Conservation (phyloP, 2,888 invertebrate species). For the Himalopsyche anomala region DNA sequence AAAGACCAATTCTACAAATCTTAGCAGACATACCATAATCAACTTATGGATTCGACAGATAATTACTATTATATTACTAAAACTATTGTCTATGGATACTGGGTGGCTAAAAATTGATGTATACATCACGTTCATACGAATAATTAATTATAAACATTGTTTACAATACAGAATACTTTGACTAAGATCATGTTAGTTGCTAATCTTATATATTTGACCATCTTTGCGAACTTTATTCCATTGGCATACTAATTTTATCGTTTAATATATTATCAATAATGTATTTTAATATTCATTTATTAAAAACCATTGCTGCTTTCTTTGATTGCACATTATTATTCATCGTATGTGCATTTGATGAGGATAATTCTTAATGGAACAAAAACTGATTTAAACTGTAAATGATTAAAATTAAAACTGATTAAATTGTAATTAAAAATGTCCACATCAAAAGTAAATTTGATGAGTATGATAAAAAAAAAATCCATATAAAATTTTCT, state of each 20-base stretch:
- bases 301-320: slow-evolving; percentile 16
- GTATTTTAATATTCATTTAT: not conserved
- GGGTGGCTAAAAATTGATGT: slow-evolving; percentile 18
- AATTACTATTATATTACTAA: not conserved
- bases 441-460: no score
- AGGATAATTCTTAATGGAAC: not conserved
- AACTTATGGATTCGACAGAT: no score
- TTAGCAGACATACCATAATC: no score
- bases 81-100: slow-evolving; percentile 26
- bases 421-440: not conserved
- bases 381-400: not conserved
- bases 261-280: not conserved
- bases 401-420: not conserved
- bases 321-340: slow-evolving; percentile 33
- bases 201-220: slow-evolving; percentile 25
- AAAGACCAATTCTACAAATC: no score
- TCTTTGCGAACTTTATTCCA: slow-evolving; percentile 29
- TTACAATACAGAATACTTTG: slow-evolving; percentile 20
- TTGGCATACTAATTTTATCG: slow-evolving; percentile 27
- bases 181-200: slow-evolving; percentile 22
- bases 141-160: slow-evolving; percentile 12
- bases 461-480: not conserved
- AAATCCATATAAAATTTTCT: no score
- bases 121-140: slow-evolving; percentile 3
- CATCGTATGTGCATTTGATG: not conserved